Percentiles rank a stretch among this genome's conserved stretches.
Evolutionary conservation across 2,113 vertebrate genomes (phyloP).

Genomic region (Cheilinus undulatus): DNA sequence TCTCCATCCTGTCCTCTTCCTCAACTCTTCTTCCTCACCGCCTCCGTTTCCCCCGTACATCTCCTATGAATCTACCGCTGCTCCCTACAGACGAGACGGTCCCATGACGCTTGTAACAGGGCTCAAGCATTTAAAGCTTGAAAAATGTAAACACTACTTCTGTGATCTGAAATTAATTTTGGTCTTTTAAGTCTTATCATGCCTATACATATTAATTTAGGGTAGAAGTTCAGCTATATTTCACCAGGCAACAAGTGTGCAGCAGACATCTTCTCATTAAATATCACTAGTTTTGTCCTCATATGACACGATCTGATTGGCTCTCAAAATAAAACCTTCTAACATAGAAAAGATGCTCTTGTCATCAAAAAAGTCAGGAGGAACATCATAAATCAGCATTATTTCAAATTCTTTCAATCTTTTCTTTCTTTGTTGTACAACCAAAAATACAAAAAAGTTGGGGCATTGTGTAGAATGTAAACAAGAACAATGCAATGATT

Average conservation of each 20-base stretch:
- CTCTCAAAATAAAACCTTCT: background rate
- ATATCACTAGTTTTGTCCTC: background rate
- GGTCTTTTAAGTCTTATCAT: conserved; percentile 13
- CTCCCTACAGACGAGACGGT: conserved; percentile 7
- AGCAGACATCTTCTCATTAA: background rate
- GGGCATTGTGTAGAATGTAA: too few relatives aligned
- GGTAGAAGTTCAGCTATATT: background rate
- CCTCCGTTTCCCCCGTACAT: conserved; percentile 1
- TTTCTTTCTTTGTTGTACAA: background rate
- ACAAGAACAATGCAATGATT: too few relatives aligned
- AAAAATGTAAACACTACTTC: conserved; percentile 3
- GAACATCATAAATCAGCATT: background rate
- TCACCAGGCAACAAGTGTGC: background rate
- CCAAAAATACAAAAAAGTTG: too few relatives aligned
- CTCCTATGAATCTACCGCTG: background rate
- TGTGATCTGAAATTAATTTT: conserved; percentile 13
- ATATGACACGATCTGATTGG: background rate
- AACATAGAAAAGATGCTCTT: background rate
- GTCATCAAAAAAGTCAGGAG: background rate
- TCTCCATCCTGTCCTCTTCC: conserved; percentile 41
- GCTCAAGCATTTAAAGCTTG: conserved; percentile 14
- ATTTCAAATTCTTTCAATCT: too few relatives aligned
- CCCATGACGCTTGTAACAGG: background rate
- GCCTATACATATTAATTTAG: conserved; percentile 9
- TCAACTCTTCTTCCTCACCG: conserved; percentile 25